These are phyloP conservation scores for Falco rusticolus DNA, from an alignment of 2,797 vertebrate species.

Conservation along the genomic window DNA sequence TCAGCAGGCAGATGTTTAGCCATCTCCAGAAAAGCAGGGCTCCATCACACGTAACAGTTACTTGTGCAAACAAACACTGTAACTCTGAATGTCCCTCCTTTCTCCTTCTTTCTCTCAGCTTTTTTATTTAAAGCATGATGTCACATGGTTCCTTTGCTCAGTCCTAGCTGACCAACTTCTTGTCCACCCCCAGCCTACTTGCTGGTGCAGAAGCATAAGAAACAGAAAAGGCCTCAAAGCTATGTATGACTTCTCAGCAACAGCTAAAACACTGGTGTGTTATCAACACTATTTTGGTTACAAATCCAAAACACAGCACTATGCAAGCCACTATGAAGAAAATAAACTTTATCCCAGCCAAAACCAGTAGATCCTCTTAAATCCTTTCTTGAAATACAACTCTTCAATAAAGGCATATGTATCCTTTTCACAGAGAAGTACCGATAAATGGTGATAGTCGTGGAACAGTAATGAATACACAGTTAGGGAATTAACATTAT, in stretches of 20 bases:
- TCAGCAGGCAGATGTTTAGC: background rate
- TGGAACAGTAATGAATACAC: background rate
- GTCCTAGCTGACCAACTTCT: background rate
- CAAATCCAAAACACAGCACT: background rate
- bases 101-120: background rate
- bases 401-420: background rate
- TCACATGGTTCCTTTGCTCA: background rate
- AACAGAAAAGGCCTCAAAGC: background rate
- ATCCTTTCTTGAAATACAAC: background rate
- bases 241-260: background rate
- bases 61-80: too few relatives aligned
- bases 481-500: background rate
- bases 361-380: background rate
- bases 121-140: background rate
- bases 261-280: background rate
- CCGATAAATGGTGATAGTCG: background rate
- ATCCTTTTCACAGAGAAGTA: background rate
- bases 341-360: background rate
- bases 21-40: too few relatives aligned
- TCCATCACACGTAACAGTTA: too few relatives aligned
- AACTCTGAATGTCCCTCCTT: rapidly evolving
- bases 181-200: background rate
- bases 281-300: background rate
- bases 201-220: background rate
- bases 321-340: background rate